Evolutionary conservation across 37 sponge, comb jelly and placozoan species (phyloP).

Genomic region (Ianthella basta): DNA sequence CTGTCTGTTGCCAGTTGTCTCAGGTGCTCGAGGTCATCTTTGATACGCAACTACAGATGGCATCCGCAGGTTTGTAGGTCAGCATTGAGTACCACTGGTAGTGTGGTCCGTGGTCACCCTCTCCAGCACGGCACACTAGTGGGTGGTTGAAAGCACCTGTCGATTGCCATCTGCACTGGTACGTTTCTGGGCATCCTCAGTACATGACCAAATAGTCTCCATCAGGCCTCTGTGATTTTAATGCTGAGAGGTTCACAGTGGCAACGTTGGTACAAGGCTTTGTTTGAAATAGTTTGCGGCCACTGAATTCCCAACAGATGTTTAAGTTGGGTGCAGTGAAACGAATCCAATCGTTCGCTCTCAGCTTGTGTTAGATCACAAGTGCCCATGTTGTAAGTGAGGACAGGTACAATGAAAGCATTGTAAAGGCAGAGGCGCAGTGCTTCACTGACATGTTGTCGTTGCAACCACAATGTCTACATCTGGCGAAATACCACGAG

Average conservation of each 20-base stretch:
- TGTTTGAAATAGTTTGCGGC: slow-evolving; percentile 15
- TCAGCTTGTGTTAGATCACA: slow-evolving; percentile 25
- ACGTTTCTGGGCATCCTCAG: slow-evolving; percentile 29
- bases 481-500: slow-evolving; percentile 14
- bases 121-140: slow-evolving; percentile 6
- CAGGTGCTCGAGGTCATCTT: slow-evolving; percentile 14
- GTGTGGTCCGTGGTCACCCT: slow-evolving; percentile 31
- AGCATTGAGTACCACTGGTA: slow-evolving; percentile 35
- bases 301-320: slow-evolving; percentile 28
- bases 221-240: slow-evolving; percentile 17
- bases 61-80: background rate
- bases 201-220: slow-evolving; percentile 33
- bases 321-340: slow-evolving; percentile 21
- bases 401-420: slow-evolving; percentile 30
- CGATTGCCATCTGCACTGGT: slow-evolving; percentile 29
- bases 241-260: slow-evolving; percentile 33
- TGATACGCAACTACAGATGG: slow-evolving; percentile 6
- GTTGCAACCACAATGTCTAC: slow-evolving; percentile 24
- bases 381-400: slow-evolving; percentile 36
- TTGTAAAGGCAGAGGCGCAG: slow-evolving; percentile 28
- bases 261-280: slow-evolving; percentile 36
- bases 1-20: slow-evolving; percentile 16
- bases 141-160: slow-evolving; percentile 26
- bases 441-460: slow-evolving; percentile 22
- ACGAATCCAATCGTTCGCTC: slow-evolving; percentile 31